These are phyloP conservation scores for Thereva nobilitata DNA, from an alignment of 2,888 invertebrate species.

Conservation along the genomic window DNA sequence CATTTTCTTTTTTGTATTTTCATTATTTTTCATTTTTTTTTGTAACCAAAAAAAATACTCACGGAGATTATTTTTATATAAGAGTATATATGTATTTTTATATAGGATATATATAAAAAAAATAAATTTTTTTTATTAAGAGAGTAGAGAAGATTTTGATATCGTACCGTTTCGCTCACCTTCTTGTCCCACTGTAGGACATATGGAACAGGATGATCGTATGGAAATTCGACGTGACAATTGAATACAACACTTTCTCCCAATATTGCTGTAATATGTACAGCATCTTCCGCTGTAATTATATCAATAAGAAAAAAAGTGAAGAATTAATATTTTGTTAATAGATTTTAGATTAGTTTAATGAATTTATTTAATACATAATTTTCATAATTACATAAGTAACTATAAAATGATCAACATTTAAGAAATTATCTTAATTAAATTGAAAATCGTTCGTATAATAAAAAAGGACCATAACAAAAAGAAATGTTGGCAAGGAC, in stretches of 20 bases:
- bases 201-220: conserved; percentile 94
- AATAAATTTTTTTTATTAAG: conserved; percentile 57
- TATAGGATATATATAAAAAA: conserved; percentile 46
- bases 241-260: conserved; percentile 97
- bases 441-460: too few relatives aligned
- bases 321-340: neutral
- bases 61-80: conserved; percentile 42
- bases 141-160: conserved; percentile 65
- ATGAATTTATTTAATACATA: too few relatives aligned
- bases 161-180: conserved; percentile 96
- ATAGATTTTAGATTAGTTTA: neutral
- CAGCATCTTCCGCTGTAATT: conserved; percentile 70
- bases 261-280: conserved; percentile 95
- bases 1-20: conserved; percentile 19
- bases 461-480: too few relatives aligned
- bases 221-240: conserved; percentile 96
- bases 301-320: conserved; percentile 26
- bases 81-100: conserved; percentile 41
- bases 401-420: too few relatives aligned
- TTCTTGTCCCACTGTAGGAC: conserved; percentile 99
- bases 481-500: too few relatives aligned
- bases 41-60: conserved; percentile 44
- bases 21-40: conserved; percentile 21
- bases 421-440: too few relatives aligned
- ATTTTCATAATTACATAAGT: too few relatives aligned